These are phyloP conservation scores for Connochaetes taurinus DNA, from an alignment of 2,113 vertebrate species.

Conservation along the genomic window DNA sequence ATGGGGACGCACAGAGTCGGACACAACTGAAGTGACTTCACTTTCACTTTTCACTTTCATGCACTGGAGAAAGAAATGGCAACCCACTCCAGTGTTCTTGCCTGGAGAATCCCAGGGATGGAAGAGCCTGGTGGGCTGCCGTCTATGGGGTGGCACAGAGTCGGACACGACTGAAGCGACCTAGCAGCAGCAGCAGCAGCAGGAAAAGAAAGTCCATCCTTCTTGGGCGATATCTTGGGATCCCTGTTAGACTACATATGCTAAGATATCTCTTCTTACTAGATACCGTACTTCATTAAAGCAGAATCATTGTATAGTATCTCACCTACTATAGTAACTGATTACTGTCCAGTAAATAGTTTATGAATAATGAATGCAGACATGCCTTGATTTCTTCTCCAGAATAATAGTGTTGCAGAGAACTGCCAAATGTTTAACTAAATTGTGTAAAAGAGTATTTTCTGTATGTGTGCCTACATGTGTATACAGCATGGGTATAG, in stretches of 20 bases:
- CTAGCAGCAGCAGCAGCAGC: too few relatives aligned
- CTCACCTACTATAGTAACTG: background rate
- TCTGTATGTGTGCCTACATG: background rate
- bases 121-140: too few relatives aligned
- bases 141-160: too few relatives aligned
- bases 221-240: background rate
- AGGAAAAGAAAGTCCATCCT: background rate
- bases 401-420: background rate
- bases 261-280: background rate
- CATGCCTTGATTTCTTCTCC: background rate
- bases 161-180: fast-evolving
- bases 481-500: background rate
- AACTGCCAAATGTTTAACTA: background rate
- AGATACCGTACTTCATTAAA: background rate
- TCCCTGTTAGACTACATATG: background rate
- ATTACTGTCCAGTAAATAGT: background rate
- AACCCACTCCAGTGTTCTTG: too few relatives aligned
- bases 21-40: too few relatives aligned
- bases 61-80: too few relatives aligned
- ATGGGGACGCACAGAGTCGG: too few relatives aligned
- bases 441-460: background rate
- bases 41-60: too few relatives aligned
- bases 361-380: background rate
- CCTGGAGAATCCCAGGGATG: too few relatives aligned
- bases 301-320: background rate